Percentiles rank a stretch among this genome's conserved stretches.
These are phyloP conservation scores for Morus bassanus DNA, from an alignment of 2,797 vertebrate species.

Conservation along the genomic window DNA sequence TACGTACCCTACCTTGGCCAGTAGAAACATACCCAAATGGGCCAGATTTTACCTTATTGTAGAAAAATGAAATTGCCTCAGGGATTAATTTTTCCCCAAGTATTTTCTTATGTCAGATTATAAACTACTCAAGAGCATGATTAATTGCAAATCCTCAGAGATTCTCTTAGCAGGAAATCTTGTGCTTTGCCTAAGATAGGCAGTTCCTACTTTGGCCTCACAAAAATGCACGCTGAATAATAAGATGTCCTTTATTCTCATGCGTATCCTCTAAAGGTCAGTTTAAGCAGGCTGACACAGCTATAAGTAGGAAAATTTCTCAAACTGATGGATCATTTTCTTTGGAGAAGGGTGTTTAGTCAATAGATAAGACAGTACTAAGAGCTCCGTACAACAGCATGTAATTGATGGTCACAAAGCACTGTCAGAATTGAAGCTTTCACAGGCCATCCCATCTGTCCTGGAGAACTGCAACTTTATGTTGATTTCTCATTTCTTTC, in stretches of 20 bases:
- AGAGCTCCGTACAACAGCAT: background rate
- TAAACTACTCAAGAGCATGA: background rate
- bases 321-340: constrained; percentile 45
- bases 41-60: background rate
- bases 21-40: background rate
- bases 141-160: background rate
- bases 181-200: background rate
- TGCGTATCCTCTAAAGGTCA: constrained; percentile 26
- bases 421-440: background rate
- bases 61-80: background rate
- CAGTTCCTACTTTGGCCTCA: background rate
- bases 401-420: background rate
- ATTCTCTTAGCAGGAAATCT: background rate
- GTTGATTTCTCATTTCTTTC: background rate
- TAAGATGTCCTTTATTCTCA: constrained; percentile 28
- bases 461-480: background rate
- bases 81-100: background rate
- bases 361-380: constrained; percentile 16
- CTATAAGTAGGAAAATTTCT: constrained; percentile 38
- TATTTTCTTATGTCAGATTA: background rate
- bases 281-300: constrained; percentile 34
- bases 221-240: background rate
- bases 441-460: background rate
- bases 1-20: background rate
- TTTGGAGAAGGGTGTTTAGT: constrained; percentile 36